Evolutionary conservation across 2,888 invertebrate genomes (phyloP), one percentile per base, ranked within the genome.

Genomic region (Cancer borealis): DNA sequence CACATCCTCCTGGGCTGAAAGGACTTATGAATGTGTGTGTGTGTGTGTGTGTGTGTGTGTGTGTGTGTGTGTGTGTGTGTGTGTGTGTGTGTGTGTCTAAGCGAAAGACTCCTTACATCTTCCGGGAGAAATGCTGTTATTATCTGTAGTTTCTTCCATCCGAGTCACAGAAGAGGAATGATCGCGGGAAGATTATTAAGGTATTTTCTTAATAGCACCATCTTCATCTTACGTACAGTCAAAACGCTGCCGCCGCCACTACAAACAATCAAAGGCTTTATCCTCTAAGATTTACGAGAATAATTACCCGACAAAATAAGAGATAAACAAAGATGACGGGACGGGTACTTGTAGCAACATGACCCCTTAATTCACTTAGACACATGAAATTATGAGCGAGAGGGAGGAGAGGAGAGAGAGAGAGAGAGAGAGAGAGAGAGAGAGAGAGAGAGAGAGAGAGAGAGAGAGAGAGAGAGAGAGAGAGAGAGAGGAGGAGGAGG

Each of bases 401-500:
- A 66, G 66, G 8, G 66, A 66, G 66, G 66, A 66, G 66, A 66
- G 14, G 14, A 84, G 84, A 84, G 84, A 84, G 84, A 84, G 84
- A 84, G 84, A 84, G 84, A 84, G 91, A 91, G 49, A 91, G 60
- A 49, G 92, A 49, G 92, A 60, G 92, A 91, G 60, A 54, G 49
- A 60, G 54, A 91, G 60, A 91, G 92, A 91, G 92, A 91, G 92
- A 91, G 92, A 91, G 92, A 91, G 92, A 91, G 92, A 91, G 92
- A 91, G 92, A 91, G 92, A 91, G 92, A 91, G 92, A 91, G 92
- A 91, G 92, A 91, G 92, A 91, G 92, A 91, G 92, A 92, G 79
- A 92, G 92, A 92, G 92, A 92, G 73, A 92, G 73, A 73, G 92
- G 54, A 54, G 54, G 14, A 14, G 14, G 3, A 3, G 3, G 54